phyloP scores from a whole-genome alignment of 2,113 vertebrate genomes.

The Oncorhynchus keta region DNA sequence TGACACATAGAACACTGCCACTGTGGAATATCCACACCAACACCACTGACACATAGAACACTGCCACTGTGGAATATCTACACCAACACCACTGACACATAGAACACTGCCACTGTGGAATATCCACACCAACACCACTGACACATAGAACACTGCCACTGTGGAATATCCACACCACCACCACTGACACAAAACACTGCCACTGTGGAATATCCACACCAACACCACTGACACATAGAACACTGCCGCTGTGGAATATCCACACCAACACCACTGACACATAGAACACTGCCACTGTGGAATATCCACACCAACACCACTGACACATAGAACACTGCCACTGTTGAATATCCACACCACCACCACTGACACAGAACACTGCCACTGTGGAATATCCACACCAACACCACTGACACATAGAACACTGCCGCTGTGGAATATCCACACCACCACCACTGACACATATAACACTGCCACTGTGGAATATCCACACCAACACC shows the following conservation, averaged over 20 bases:
- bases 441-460: too few relatives aligned
- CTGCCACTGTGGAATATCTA: background rate
- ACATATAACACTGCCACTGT: too few relatives aligned
- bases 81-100: background rate
- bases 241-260: slow-evolving; percentile 35
- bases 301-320: slow-evolving; percentile 9
- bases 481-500: background rate
- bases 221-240: too few relatives aligned
- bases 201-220: background rate
- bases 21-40: background rate
- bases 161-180: too few relatives aligned
- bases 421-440: too few relatives aligned
- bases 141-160: background rate
- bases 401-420: too few relatives aligned
- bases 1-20: too few relatives aligned
- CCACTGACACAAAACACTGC: background rate
- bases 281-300: too few relatives aligned
- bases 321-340: slow-evolving; percentile 15
- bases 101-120: too few relatives aligned
- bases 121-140: background rate
- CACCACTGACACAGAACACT: too few relatives aligned
- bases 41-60: background rate
- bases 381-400: background rate
- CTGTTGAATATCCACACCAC: too few relatives aligned
- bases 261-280: background rate